Evolutionary conservation across 2,888 invertebrate genomes (phyloP).

Genomic region (Drosophila pseudotakahashii): DNA sequence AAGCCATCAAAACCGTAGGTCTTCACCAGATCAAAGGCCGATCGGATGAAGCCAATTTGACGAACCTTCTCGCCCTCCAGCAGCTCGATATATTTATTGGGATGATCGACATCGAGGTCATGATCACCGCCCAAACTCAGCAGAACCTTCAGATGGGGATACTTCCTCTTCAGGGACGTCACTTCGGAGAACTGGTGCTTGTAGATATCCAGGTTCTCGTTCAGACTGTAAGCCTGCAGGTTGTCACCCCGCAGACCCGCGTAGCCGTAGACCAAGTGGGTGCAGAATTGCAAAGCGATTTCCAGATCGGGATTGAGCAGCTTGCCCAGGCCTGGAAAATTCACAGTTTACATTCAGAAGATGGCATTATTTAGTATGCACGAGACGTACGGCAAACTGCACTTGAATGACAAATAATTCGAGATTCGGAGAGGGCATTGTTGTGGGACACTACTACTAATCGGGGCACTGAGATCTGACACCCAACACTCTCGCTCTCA

Average conservation of each 20-base stretch:
- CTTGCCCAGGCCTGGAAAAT: conserved; percentile 90
- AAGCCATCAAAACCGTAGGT: conserved; percentile 94
- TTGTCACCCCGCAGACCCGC: conserved; percentile 89
- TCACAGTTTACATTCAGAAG: conserved; percentile 57
- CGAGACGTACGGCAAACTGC: conserved; percentile 15
- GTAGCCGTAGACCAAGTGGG: conserved; percentile 92
- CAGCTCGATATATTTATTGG: conserved; percentile 89
- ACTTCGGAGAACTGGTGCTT: conserved; percentile 90
- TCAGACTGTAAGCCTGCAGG: conserved; percentile 89
- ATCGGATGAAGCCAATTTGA: conserved; percentile 90
- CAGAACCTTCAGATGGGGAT: conserved; percentile 89
- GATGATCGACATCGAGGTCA: conserved; percentile 87
- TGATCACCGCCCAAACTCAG: conserved; percentile 91
- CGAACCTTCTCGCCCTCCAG: conserved; percentile 89
- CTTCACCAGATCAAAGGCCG: conserved; percentile 89
- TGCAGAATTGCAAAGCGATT: conserved; percentile 90
- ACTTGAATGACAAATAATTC: conserved; percentile 38
- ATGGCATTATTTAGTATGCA: conserved; percentile 12
- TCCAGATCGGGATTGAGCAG: conserved; percentile 90
- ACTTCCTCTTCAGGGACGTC: conserved; percentile 89
- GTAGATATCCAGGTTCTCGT: conserved; percentile 89
- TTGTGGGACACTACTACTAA: conserved; percentile 3
- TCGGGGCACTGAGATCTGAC: conserved; percentile 19
- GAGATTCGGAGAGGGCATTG: conserved; percentile 15
- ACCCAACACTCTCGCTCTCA: conserved; percentile 22